These are phyloP conservation scores for Carterocephalus palaemon DNA, from an alignment of 2,888 invertebrate genomes.

Conservation along the genomic window DNA sequence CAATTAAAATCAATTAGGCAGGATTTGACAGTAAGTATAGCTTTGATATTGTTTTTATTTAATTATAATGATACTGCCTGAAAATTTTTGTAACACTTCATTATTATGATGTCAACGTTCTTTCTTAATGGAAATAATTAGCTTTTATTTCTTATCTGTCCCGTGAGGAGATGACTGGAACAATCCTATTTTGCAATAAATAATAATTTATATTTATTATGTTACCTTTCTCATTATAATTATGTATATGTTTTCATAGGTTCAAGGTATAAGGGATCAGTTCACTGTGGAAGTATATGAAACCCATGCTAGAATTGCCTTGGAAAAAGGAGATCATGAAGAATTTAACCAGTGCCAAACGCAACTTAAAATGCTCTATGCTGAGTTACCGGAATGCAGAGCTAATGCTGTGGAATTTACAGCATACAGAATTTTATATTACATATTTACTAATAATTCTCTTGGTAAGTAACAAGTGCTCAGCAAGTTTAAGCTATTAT, in stretches of 20 bases:
- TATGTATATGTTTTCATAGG: too few relatives aligned
- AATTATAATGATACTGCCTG: slow-evolving; percentile 6
- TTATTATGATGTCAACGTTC: background rate
- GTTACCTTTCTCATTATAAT: too few relatives aligned
- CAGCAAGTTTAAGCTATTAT: too few relatives aligned
- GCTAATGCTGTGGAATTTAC: slow-evolving; percentile 94
- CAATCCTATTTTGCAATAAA: too few relatives aligned
- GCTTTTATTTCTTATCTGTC: too few relatives aligned
- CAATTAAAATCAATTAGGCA: slow-evolving; percentile 99
- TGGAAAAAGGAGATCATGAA: slow-evolving; percentile 98
- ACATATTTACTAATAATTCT: slow-evolving; percentile 98
- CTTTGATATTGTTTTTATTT: background rate
- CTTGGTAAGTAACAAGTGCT: slow-evolving; percentile 88
- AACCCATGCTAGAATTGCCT: slow-evolving; percentile 97
- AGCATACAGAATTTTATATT: slow-evolving; percentile 97
- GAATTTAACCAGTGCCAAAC: slow-evolving; percentile 99
- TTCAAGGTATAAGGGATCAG: slow-evolving; percentile 95
- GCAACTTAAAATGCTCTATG: slow-evolving; percentile 96
- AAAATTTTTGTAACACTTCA: slow-evolving; percentile 11
- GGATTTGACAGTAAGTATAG: slow-evolving; percentile 92
- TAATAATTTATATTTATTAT: too few relatives aligned
- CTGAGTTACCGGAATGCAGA: slow-evolving; percentile 83
- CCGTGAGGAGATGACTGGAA: too few relatives aligned
- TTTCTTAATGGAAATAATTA: too few relatives aligned
- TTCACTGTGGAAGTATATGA: slow-evolving; percentile 99